Conservation (phyloP, 2,113 vertebrate genomes). For the Nothoprocta pentlandii region DNA sequence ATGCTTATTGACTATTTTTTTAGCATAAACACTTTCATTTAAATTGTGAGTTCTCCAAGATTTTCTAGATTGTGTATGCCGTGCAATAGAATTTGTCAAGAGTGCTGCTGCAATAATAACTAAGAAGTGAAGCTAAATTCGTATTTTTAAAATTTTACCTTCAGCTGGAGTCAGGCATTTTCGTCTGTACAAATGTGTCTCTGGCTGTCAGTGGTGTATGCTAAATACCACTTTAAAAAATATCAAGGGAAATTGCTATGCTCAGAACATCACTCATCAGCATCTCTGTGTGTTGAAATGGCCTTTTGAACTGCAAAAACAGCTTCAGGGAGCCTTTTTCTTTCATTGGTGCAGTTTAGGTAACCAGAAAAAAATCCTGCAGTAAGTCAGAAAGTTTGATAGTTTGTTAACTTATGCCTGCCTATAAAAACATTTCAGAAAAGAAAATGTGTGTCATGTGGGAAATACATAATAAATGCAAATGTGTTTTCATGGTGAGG, state of each 20-base stretch:
- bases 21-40: background rate
- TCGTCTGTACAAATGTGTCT: background rate
- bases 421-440: background rate
- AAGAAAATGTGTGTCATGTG: background rate
- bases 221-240: background rate
- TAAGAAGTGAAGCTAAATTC: background rate
- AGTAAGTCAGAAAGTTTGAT: background rate
- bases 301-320: background rate
- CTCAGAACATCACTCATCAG: background rate
- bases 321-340: background rate
- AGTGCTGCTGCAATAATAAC: background rate
- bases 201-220: background rate
- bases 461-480: background rate
- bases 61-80: background rate
- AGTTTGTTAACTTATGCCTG: background rate
- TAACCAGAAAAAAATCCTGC: background rate
- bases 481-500: background rate
- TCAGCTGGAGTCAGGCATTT: background rate
- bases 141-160: background rate
- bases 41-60: rapidly evolving
- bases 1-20: background rate
- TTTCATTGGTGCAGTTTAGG: background rate
- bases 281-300: background rate
- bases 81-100: background rate
- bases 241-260: background rate